Base-by-base conservation (phyloP, 2,888 invertebrate genomes). In the Neelides folsomi region DNA sequence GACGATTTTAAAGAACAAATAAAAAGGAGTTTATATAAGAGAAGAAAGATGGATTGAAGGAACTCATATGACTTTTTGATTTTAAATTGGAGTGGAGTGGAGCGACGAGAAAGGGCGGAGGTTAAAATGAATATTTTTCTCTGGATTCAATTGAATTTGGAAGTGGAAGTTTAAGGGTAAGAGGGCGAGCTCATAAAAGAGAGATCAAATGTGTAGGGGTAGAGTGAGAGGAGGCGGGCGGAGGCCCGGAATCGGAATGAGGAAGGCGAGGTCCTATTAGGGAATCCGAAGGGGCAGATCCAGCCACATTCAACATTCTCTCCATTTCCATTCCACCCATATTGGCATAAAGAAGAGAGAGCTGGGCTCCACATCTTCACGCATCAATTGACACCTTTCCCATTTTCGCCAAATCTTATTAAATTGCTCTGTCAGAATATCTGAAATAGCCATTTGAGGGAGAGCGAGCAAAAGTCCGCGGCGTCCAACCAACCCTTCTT, bases 351-450 rank as follows among this genome's bases (percentile, higher is more conserved):
- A 19, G 43, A 37, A 27, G n/a, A 18, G 35, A 48, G 47, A 48
- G 53, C 49, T 53, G 49, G 44, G 47, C 47, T 55, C 54, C 58
- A 59, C 60, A 58, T 62, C 59, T 64, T 64, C 62, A 62, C 65
- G 66, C 63, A 57, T 65, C 59, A 62, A 60, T 65, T 64, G 65
- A 62, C 66, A 65, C 66, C 66, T 66, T 66, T 65, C 59, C 65
- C 64, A 65, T 65, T 65, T 65, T 62, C 61, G 54, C 58, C 57
- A 66, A 65, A 65, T 66, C 66, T 65, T 66, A 65, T 65, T 65
- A 66, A 66, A 66, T 66, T 66, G 66, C 65, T 58, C 56, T 58
- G 61, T 63, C 65, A 61, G 64, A 65, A 65, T 62, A 61, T 60
- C 63, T 62, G 55, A 64, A 65, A 65, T 65, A 60, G 65, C 62